phyloP scores from a whole-genome alignment of 1,140 invertebrate genomes.

The Apis laboriosa region DNA sequence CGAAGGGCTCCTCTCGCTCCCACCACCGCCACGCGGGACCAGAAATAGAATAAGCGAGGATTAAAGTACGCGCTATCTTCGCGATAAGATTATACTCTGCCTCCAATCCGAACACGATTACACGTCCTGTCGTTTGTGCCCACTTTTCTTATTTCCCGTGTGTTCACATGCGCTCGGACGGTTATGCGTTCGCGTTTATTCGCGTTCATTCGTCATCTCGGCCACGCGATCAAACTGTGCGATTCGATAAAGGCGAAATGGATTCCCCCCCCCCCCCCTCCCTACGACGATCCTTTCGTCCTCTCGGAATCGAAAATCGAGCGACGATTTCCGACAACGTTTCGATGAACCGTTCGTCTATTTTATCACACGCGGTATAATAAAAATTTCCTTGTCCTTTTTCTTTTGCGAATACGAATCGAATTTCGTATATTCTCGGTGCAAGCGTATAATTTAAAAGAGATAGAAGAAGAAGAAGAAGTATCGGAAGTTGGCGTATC shows the following conservation, averaged over 20 bases:
- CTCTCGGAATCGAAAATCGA: too few relatives aligned
- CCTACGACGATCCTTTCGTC: too few relatives aligned
- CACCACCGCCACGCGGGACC: constrained; percentile 14
- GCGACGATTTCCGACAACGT: too few relatives aligned
- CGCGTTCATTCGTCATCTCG: background rate
- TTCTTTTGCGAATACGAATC: too few relatives aligned
- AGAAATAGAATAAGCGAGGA: constrained; percentile 64
- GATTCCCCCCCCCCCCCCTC: too few relatives aligned
- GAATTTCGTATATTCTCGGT: background rate
- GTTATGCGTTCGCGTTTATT: too few relatives aligned
- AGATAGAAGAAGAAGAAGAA: too few relatives aligned
- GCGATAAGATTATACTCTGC: constrained; percentile 60
- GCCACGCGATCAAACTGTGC: background rate
- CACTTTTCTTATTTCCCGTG: constrained; percentile 7
- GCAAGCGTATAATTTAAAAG: too few relatives aligned
- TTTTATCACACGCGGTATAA: too few relatives aligned
- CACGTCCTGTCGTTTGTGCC: constrained; percentile 4
- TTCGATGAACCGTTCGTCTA: too few relatives aligned
- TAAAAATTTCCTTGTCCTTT: too few relatives aligned
- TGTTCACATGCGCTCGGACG: background rate
- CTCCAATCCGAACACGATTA: constrained; percentile 47
- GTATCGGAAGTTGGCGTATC: constrained; percentile 6
- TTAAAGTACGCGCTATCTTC: constrained; percentile 62
- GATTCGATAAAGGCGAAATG: background rate
- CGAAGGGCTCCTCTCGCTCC: background rate